phyloP scores from a whole-genome alignment of 2,888 invertebrate species.

The Anagyrus pseudococci region DNA sequence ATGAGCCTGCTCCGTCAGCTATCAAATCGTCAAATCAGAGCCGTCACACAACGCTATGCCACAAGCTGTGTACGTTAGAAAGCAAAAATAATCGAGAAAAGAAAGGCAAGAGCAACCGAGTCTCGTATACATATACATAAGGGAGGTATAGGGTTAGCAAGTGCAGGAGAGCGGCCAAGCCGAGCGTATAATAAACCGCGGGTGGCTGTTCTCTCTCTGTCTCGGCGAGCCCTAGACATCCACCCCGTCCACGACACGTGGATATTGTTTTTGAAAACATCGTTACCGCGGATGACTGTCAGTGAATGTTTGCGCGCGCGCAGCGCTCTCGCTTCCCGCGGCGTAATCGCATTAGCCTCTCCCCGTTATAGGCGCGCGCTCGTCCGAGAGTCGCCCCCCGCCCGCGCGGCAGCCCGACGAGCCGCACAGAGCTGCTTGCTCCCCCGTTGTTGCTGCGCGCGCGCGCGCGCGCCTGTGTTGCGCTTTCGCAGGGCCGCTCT shows the following conservation, averaged over 20 bases:
- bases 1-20: too few species aligned
- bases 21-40: not conserved
- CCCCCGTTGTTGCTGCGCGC: too few species aligned
- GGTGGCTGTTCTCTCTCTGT: not conserved
- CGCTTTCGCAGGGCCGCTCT: conserved; percentile 25
- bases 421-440: too few species aligned
- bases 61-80: too few species aligned
- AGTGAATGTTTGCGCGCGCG: conserved; percentile 48
- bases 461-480: conserved; percentile 1
- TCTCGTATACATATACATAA: not conserved
- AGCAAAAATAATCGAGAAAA: not conserved
- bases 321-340: conserved; percentile 43
- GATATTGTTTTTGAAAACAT: conserved; percentile 61
- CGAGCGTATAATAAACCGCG: conserved; percentile 14
- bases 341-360: conserved; percentile 56
- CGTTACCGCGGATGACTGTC: conserved; percentile 60
- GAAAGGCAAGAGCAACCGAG: not conserved
- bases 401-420: too few species aligned
- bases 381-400: conserved; percentile 24
- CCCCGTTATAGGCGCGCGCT: conserved; percentile 36
- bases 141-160: too few species aligned
- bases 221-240: conserved; percentile 18
- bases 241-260: conserved; percentile 45
- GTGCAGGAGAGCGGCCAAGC: not conserved
- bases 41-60: too few species aligned